Evolutionary conservation across 2,888 invertebrate genomes (phyloP).

Genomic region (Rosalia funebris): DNA sequence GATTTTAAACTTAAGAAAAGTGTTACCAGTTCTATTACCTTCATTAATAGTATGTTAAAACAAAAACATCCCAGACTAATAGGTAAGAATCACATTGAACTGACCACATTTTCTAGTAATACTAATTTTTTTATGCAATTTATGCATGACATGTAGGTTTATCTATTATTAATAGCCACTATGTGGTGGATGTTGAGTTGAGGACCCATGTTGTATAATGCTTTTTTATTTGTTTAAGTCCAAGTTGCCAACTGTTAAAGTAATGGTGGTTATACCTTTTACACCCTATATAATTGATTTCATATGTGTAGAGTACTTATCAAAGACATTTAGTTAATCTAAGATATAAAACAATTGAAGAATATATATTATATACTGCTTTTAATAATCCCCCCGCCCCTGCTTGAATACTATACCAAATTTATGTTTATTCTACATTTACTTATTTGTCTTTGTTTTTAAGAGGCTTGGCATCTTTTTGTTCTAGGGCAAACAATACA

Average conservation of each 20-base stretch:
- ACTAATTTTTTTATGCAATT: neutral
- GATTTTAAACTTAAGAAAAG: slow-evolving; percentile 28
- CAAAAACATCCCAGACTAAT: slow-evolving; percentile 51
- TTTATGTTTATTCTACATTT: too few relatives aligned
- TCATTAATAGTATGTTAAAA: slow-evolving; percentile 66
- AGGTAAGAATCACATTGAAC: slow-evolving; percentile 29
- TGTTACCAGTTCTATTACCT: slow-evolving; percentile 63
- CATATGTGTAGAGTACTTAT: neutral
- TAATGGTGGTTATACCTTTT: too few relatives aligned
- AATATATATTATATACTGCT: too few relatives aligned
- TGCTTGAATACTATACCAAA: too few relatives aligned
- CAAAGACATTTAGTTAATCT: neutral
- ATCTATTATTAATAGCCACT: neutral
- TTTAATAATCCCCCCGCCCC: too few relatives aligned
- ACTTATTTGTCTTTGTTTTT: too few relatives aligned
- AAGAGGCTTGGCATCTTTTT: too few relatives aligned
- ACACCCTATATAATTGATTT: neutral
- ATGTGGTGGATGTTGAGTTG: neutral
- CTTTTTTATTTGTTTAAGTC: too few relatives aligned
- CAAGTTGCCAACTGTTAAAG: too few relatives aligned
- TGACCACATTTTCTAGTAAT: neutral
- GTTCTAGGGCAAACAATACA: slow-evolving; percentile 69
- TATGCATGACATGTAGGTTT: neutral
- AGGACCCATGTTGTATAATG: too few relatives aligned
- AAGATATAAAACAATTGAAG: neutral